Base-by-base conservation (phyloP, 2,113 vertebrate species). In the Marmota monax region DNA sequence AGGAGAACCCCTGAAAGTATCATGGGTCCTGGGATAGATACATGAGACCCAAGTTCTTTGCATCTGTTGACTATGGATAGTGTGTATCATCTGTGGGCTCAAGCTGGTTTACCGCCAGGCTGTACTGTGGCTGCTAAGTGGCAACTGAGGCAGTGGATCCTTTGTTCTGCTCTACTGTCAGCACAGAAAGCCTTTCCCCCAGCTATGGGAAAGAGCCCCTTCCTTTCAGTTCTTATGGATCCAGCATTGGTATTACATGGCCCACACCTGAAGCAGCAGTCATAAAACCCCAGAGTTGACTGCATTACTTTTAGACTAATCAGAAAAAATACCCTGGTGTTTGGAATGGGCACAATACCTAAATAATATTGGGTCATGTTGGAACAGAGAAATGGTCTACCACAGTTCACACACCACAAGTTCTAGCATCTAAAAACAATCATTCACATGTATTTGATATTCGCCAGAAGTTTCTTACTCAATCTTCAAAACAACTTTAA, bases 351-450 rank as follows among this genome's bases (percentile, higher is more conserved):
- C 82, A 82, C 7, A 1, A 70, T 51, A 84, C 13, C 69, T 73
- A 70, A 92, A 67, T 23, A 83, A 87, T n/a, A 61, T 32, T 56
- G 25, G 12, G 22, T 63, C 58, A 67, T 29, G 5, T 69, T 84
- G 79, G 7, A 27, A 56, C 39, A 16, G 65, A 85, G 58, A 34
- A 90, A 42, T n/a, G 1, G 25, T 58, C 73, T 58, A 61, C 10
- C 67, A 29, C 4, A 39, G 10, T 32, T 16, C 58, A 32, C 32
- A 84, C 23, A 69, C 5, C 32, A 93, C n/a, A 80, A 13, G 5
- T 88, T 79, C 63, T 78, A 39, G 69, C 91, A 84, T 29, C 48
- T 92, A 88, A 92, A 48, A 79, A 45, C 9, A 84, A 63, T 79
- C 42, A 82, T 82, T 94, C 45, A 32, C 25, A 27, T 74, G 53